These are phyloP conservation scores for Marmota flaviventris DNA, from an alignment of 2,113 vertebrate species.

Conservation along the genomic window DNA sequence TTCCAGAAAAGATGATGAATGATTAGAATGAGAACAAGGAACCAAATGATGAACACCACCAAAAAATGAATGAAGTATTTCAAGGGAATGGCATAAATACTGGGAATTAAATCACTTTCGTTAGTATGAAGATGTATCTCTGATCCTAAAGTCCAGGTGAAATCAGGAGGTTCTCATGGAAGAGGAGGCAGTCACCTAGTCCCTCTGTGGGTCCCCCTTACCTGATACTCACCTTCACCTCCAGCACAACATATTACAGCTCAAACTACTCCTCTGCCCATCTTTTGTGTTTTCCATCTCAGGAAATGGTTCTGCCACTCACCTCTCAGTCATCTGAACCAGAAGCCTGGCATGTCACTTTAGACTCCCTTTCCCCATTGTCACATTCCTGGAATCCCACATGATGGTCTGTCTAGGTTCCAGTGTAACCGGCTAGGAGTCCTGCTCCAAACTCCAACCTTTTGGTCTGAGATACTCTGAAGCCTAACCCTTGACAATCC, in stretches of 20 bases:
- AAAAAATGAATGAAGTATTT: slow-evolving; percentile 51
- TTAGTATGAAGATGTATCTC: background rate
- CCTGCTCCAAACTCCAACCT: background rate
- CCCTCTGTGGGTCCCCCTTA: background rate
- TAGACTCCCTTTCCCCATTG: background rate
- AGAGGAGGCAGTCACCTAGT: background rate
- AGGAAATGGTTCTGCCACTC: background rate
- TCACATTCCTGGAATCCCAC: background rate
- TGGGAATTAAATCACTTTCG: slow-evolving; percentile 44
- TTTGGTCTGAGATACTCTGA: fast-evolving
- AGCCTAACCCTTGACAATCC: background rate
- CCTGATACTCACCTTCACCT: background rate
- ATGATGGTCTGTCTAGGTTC: background rate
- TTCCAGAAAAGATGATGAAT: slow-evolving; percentile 45
- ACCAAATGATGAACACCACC: slow-evolving; percentile 44
- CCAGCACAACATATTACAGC: background rate
- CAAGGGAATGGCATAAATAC: background rate
- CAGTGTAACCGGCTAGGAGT: background rate
- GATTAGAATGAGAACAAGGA: slow-evolving; percentile 59
- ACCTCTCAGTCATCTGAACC: background rate
- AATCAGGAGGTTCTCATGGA: background rate
- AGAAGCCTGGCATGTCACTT: background rate
- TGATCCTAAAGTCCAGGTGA: background rate
- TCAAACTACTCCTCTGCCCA: background rate
- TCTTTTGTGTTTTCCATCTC: background rate